Base-by-base conservation (phyloP, 1,140 invertebrate species). In the Paraescarpia echinospica region DNA sequence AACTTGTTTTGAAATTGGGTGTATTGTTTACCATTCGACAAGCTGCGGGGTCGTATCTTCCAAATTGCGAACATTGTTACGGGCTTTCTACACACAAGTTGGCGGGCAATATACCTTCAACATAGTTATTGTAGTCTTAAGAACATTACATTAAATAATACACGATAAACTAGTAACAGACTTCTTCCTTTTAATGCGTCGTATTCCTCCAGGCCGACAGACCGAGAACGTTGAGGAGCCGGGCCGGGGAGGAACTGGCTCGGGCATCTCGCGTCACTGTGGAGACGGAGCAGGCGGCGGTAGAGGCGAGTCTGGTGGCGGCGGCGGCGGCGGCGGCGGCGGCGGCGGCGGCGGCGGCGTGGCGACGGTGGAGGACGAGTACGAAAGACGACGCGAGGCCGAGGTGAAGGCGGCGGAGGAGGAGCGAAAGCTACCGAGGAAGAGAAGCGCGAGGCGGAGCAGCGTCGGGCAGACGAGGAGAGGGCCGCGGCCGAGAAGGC, bases 341-440 rank as follows among this genome's bases (percentile, higher is more conserved):
- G 27, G 90, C n/a, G n/a, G n/a, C n/a, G n/a, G n/a, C n/a, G n/a
- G n/a, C n/a, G n/a, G n/a, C n/a, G n/a, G n/a, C n/a, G n/a, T n/a
- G n/a, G n/a, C 91, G 77, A 33, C 89, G 27, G 91, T 92, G 31
- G 51, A 93, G 48, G 91, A 92, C 33, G 93, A 93, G 34, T 89
- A 88, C 89, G 92, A 93, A 34, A 34, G 31, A 12, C 92, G 89
- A 27, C 33, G 92, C 33, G 91, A 59, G 33, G 51, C 35, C 59
- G 48, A 92, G 51, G 31, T 34, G 48, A 27, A 35, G 91, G 59
- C 41, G 33, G 35, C 33, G 22, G 93, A 93, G 89, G n/a, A 89
- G 51, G 93, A 93, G 33, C 35, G 91, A 1, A 34, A 51, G 33
- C 33, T 41, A 91, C 93, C 41, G 93, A 92, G 89, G 89, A 92